phyloP scores from a whole-genome alignment of 2,888 invertebrate species.

The Chloromyia formosa region DNA sequence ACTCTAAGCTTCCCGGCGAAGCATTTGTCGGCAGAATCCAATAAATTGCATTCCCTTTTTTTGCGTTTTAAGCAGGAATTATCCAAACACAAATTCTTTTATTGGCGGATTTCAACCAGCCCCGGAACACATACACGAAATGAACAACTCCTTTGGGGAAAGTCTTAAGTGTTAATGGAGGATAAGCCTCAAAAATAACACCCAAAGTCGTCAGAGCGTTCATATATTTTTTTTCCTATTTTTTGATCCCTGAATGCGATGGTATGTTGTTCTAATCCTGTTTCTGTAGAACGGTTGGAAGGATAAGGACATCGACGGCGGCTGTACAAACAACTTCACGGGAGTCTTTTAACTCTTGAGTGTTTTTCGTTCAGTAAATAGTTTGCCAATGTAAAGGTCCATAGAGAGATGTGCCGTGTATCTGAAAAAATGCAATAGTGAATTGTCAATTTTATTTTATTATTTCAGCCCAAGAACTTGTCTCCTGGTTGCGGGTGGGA shows the following conservation, averaged over 20 bases:
- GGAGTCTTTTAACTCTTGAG: too few relatives aligned
- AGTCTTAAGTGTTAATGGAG: constrained; percentile 43
- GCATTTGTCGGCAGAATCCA: background rate
- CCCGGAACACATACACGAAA: constrained; percentile 10
- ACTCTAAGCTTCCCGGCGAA: background rate
- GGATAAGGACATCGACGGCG: constrained; percentile 20
- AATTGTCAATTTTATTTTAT: too few relatives aligned
- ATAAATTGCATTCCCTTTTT: constrained; percentile 7
- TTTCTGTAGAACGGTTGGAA: background rate
- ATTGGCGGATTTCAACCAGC: background rate
- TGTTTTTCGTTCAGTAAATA: too few relatives aligned
- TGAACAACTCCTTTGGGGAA: constrained; percentile 37
- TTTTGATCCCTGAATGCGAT: constrained; percentile 14
- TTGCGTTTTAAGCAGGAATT: background rate
- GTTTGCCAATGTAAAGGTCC: too few relatives aligned
- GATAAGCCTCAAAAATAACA: constrained; percentile 44
- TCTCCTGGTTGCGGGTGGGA: too few relatives aligned
- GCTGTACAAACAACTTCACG: constrained; percentile 33
- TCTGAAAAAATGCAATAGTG: too few relatives aligned
- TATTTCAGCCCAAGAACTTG: too few relatives aligned
- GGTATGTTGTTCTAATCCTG: constrained; percentile 38
- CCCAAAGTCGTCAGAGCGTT: constrained; percentile 36
- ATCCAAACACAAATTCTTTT: constrained; percentile 28
- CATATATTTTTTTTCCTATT: constrained; percentile 14
- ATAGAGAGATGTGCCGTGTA: too few relatives aligned